Percentiles rank a stretch among this genome's conserved stretches.
Conservation (phyloP, 2,113 vertebrate species). For the Passer domesticus region DNA sequence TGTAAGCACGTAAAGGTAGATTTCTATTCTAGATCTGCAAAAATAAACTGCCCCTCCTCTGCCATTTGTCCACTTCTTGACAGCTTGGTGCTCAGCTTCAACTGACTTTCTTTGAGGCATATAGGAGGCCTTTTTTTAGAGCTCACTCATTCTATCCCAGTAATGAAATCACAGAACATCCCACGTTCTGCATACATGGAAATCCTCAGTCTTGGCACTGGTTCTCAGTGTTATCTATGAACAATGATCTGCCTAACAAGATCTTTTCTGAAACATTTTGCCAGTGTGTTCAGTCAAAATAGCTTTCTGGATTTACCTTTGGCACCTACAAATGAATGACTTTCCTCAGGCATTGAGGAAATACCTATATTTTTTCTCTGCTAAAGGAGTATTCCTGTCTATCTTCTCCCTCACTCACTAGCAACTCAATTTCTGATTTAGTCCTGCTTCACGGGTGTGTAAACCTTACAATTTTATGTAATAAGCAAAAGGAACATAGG, state of each 20-base stretch:
- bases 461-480: not conserved
- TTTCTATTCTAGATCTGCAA: not conserved
- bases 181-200: not conserved
- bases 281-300: not conserved
- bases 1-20: not conserved
- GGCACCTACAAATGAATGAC: not conserved
- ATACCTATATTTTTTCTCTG: not conserved
- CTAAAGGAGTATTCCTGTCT: not conserved
- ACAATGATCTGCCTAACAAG: not conserved
- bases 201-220: not conserved
- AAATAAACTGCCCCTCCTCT: not conserved
- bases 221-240: not conserved
- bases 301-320: not conserved
- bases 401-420: not conserved
- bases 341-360: not conserved
- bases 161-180: not conserved
- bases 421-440: not conserved
- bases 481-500: not conserved
- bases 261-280: not conserved
- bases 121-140: not conserved
- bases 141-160: not conserved
- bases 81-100: not conserved
- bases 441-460: not conserved
- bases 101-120: not conserved
- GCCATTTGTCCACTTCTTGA: not conserved